Evolutionary conservation across 1,140 invertebrate genomes (phyloP), one percentile per base, ranked within the genome.

Genomic region (Notospermus geniculatus): DNA sequence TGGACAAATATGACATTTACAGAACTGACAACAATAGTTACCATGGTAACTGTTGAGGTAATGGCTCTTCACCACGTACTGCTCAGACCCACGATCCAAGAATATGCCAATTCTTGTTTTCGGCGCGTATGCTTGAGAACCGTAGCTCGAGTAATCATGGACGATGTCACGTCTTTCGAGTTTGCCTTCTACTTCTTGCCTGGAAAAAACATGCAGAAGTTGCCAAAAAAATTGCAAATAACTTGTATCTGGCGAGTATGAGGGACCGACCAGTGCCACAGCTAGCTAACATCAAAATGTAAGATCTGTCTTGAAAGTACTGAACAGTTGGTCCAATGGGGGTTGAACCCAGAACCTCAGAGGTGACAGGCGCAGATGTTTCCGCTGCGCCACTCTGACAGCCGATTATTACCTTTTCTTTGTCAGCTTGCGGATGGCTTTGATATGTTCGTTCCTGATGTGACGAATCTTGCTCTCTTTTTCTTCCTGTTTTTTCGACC

Each of bases 81-180:
- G 73, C 59, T 82, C 79, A 32, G 80, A 80, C 41, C 73, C 73
- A 11, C 75, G 67, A 55, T 83, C 81, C 2, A 79, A 61, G 65
- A 82, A 83, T 28, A 80, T 72, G 7, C 81, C 81, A 28, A 79
- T 70, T 17, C 81, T 57, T 4, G 79, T 81, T 27, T 80, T 64
- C 15, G 81, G 81, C 9, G 80, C 80, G 65, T 79, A 83, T 1
- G 73, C 69, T 64, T 80, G 76, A 9, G 78, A 80, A 23, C 70
- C 73, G 62, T 64, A 73, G 32, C 75, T 65, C 1, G 71, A 46
- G 63, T 76, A 82, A 1, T 83, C 79, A 0, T 74, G 54, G 54
- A 80, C 75, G 2, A 81, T 70, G 43, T 80, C 72, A 4, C 75
- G 62, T 36, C 73, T 64, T 25, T 75, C 68, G 5, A 74, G 56